phyloP scores from a whole-genome alignment of 2,113 vertebrate species.

The Motacilla alba region DNA sequence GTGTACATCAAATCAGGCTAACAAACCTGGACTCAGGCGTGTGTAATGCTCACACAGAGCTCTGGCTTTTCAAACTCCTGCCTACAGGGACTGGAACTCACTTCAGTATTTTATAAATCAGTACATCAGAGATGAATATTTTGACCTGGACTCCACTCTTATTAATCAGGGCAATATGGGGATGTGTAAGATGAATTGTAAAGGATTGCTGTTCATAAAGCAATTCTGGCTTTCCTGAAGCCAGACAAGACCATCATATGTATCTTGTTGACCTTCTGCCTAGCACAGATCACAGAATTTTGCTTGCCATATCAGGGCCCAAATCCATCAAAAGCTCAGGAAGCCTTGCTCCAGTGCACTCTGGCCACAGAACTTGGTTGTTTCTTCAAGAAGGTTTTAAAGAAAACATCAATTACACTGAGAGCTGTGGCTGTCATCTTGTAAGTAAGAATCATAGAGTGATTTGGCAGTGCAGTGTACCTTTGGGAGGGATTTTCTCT shows the following conservation, averaged over 20 bases:
- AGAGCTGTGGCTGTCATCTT: background rate
- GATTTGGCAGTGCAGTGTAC: constrained; percentile 1
- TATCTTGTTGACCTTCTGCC: background rate
- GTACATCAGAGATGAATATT: background rate
- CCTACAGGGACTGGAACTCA: background rate
- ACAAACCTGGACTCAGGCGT: background rate
- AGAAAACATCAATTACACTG: background rate
- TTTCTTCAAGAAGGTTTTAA: constrained; percentile 19
- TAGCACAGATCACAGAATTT: background rate
- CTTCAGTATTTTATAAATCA: background rate
- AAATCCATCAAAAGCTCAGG: background rate
- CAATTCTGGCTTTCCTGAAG: background rate
- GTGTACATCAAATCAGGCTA: background rate
- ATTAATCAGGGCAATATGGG: background rate
- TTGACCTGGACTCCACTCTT: background rate
- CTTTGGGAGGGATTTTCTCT: constrained; percentile 28
- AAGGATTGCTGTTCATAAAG: background rate
- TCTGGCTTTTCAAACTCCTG: background rate
- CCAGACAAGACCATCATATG: background rate
- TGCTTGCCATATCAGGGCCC: background rate
- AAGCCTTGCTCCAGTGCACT: background rate
- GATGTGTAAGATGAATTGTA: background rate
- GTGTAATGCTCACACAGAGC: background rate
- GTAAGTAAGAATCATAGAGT: constrained; percentile 10
- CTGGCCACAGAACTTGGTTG: background rate